These are phyloP conservation scores for Halictus rubicundus DNA, from an alignment of 1,140 invertebrate genomes.

Conservation along the genomic window DNA sequence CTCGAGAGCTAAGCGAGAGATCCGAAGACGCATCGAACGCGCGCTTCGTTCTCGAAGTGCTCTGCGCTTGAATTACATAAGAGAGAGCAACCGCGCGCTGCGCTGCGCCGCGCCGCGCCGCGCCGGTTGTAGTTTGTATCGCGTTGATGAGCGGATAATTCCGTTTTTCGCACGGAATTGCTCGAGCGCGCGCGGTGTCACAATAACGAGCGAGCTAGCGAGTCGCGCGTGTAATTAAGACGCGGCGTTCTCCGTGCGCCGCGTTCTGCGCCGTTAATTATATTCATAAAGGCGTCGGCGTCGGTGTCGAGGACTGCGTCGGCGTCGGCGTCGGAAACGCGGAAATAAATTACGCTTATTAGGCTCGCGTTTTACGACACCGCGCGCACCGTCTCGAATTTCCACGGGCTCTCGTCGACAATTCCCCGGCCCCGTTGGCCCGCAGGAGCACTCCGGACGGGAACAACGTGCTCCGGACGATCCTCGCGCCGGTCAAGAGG, in stretches of 20 bases:
- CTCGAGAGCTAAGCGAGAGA: no score
- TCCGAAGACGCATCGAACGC: no score
- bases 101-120: no score
- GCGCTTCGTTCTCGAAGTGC: no score
- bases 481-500: slow-evolving; percentile 3
- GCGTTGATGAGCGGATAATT: slow-evolving; percentile 54
- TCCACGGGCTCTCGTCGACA: no score
- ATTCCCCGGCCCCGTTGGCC: background rate
- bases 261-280: slow-evolving; percentile 32
- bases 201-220: slow-evolving; percentile 48
- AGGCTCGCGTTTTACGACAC: no score
- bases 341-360: background rate
- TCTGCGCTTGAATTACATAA: no score
- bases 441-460: background rate
- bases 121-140: slow-evolving; percentile 3
- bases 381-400: no score
- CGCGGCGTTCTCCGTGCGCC: background rate
- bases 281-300: background rate
- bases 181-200: slow-evolving; percentile 43
- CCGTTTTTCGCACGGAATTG: slow-evolving; percentile 62
- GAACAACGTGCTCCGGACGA: slow-evolving; percentile 49
- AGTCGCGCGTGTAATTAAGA: slow-evolving; percentile 53
- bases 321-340: background rate
- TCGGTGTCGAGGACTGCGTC: background rate
- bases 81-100: no score